phyloP scores from a whole-genome alignment of 2,888 invertebrate species.

The Luperina testacea region DNA sequence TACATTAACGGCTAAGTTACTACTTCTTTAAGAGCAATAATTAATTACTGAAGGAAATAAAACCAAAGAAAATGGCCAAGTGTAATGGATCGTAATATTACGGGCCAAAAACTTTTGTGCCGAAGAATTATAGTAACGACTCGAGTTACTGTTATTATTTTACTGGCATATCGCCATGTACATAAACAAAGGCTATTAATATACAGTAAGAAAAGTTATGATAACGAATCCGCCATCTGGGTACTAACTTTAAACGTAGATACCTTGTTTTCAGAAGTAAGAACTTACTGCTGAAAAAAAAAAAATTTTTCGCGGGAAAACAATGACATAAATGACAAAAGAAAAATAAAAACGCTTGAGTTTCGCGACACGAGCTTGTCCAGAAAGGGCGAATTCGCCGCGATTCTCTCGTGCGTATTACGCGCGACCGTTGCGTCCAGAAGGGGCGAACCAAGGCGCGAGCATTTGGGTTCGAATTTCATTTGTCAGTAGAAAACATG shows the following conservation, averaged over 20 bases:
- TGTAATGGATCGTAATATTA: slow-evolving; percentile 52
- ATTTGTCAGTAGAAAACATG: too few relatives aligned
- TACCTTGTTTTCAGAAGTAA: neutral
- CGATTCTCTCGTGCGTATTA: too few relatives aligned
- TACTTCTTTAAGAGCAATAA: slow-evolving; percentile 47
- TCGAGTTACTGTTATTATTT: slow-evolving; percentile 29
- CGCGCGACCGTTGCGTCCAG: too few relatives aligned
- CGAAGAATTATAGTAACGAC: slow-evolving; percentile 42
- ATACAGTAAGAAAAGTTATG: slow-evolving; percentile 9
- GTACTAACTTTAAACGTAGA: neutral
- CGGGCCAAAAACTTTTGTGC: slow-evolving; percentile 48
- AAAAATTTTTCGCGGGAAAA: neutral
- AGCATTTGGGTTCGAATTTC: too few relatives aligned
- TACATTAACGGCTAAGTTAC: slow-evolving; percentile 47
- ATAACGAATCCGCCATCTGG: neutral
- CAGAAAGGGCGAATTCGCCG: too few relatives aligned
- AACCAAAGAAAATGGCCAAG: slow-evolving; percentile 49
- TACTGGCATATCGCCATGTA: slow-evolving; percentile 51
- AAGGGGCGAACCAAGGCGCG: too few relatives aligned
- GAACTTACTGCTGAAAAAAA: too few relatives aligned
- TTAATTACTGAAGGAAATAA: slow-evolving; percentile 57
- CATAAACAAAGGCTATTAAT: slow-evolving; percentile 7
- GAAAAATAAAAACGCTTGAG: neutral
- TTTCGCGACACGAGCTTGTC: too few relatives aligned
- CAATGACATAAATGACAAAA: neutral